Evolutionary conservation across 2,113 vertebrate genomes (phyloP).

Genomic region (Notiomystis cincta): DNA sequence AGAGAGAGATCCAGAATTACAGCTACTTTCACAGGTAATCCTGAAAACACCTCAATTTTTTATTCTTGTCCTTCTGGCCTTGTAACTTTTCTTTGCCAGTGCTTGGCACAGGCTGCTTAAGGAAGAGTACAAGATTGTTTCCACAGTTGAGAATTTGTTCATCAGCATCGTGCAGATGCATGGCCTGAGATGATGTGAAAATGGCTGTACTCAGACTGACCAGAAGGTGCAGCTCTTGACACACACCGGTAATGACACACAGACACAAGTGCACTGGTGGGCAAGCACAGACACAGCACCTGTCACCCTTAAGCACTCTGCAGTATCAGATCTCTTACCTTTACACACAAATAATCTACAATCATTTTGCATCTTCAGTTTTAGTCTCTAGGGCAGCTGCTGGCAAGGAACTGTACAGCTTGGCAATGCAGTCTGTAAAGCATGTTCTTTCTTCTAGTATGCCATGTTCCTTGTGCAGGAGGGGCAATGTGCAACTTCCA

Average conservation of each 20-base stretch:
- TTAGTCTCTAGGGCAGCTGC: background rate
- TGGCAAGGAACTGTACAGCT: background rate
- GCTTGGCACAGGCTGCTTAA: background rate
- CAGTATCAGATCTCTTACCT: background rate
- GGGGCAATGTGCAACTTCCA: background rate
- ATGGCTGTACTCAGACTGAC: background rate
- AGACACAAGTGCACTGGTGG: background rate
- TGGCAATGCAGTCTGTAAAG: background rate
- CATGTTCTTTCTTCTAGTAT: background rate
- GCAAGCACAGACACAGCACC: background rate
- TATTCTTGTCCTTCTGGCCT: background rate
- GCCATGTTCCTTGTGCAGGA: background rate
- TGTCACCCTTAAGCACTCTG: background rate
- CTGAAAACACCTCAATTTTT: background rate
- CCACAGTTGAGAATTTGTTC: background rate
- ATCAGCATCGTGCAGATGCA: background rate
- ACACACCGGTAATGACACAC: rapidly evolving
- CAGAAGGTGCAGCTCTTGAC: background rate
- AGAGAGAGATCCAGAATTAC: background rate
- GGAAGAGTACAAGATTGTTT: background rate
- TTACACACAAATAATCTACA: background rate
- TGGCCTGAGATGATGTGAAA: background rate
- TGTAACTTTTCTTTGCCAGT: background rate
- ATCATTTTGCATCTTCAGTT: background rate
- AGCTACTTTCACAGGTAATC: background rate